Base-by-base conservation (phyloP, 2,888 invertebrate species). In the Cephus runcator region DNA sequence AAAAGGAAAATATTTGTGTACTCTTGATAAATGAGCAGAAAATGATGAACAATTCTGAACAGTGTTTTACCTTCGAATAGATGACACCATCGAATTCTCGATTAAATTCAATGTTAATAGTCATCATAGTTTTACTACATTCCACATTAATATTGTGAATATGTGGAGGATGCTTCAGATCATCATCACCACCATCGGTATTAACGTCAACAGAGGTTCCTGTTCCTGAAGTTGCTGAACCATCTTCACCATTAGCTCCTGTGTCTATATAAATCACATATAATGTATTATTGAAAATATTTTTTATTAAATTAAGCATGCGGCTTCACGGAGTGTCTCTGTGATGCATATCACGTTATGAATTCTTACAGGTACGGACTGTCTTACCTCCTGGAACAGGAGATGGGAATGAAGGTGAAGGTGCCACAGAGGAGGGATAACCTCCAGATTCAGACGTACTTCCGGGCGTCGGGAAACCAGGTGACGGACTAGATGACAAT, bases 51-150 rank as follows among this genome's bases (percentile, higher is more conserved):
- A 40, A 6, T 40, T 15, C 15, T 15, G 40, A 40, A 1, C 4
- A 15, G 69, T 78, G 40, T 40, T 40, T 80, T 86, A 93, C 93
- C 92, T 96, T 96, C 1, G 96, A 96, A 87, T 97, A 97, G 83
- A 97, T 96, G 23, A 96, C 93, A 0, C 97, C 97, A 83, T 96
- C 94, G 88, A 96, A 97, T 31, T 92, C 93, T 81, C 95, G 93
- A 89, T 96, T 96, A 90, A 96, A 97, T 90, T 96, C 95, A 12
- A 96, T 94, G 83, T 95, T 94, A 80, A 96, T 96, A 1, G 95
- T 95, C 96, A 97, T 96, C 94, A 95, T 95, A 82, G 96, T 96
- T 89, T 96, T 96, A 79, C 95, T 95, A 86, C 96, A 96, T 85
- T 95, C 93, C 0, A 96, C 96, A 69, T 95, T 94, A 78, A 96